phyloP scores from a whole-genome alignment of 2,888 invertebrate genomes.

The Cynaeus angustus region DNA sequence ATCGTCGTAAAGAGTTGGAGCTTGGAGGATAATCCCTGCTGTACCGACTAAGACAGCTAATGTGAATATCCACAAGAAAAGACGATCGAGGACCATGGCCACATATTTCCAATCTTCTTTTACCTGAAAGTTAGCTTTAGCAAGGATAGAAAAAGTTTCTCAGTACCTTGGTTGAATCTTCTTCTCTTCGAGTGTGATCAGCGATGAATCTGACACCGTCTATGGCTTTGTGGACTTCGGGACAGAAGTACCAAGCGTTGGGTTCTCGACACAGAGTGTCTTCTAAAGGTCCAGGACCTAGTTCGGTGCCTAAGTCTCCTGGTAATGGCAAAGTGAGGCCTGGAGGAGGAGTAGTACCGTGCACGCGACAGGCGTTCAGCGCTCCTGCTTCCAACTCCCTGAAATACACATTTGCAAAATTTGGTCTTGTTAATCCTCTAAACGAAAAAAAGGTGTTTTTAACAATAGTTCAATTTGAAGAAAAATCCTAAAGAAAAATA shows the following conservation, averaged over 20 bases:
- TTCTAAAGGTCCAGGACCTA: conserved; percentile 66
- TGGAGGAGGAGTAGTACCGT: conserved; percentile 77
- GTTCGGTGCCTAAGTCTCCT: conserved; percentile 70
- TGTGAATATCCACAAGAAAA: conserved; percentile 98
- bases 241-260: conserved; percentile 91
- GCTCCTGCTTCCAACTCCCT: conserved; percentile 76
- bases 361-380: conserved; percentile 75
- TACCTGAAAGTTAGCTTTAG: conserved; percentile 75
- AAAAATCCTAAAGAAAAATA: too few relatives aligned
- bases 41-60: conserved; percentile 95
- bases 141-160: too few relatives aligned
- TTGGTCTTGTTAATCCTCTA: too few relatives aligned
- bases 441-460: too few relatives aligned
- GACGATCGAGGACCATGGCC: conserved; percentile 96
- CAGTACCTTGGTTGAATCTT: conserved; percentile 89
- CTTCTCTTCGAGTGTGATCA: conserved; percentile 92
- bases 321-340: conserved; percentile 71
- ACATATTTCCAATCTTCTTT: conserved; percentile 99
- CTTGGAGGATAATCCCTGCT: conserved; percentile 94
- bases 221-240: conserved; percentile 93
- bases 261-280: conserved; percentile 72
- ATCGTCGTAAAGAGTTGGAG: conserved; percentile 95
- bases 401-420: too few relatives aligned
- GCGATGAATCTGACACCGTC: conserved; percentile 95
- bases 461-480: too few relatives aligned